Evolutionary conservation across 2,888 invertebrate genomes (phyloP), one percentile per base, ranked within the genome.

Genomic region (Cantharis flavilabris): DNA sequence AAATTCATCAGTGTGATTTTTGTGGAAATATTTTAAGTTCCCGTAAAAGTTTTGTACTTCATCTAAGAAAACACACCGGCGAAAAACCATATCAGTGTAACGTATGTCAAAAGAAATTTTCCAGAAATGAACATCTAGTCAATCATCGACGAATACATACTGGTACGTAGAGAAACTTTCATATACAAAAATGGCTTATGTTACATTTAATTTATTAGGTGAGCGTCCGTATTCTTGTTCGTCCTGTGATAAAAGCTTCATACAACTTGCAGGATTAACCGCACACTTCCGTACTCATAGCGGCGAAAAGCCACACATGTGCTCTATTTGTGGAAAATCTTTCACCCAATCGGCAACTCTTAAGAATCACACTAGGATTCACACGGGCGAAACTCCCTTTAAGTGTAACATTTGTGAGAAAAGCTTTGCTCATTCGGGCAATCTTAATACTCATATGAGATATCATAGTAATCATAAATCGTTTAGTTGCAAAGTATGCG

Each of bases 381-480:
- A 86, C 70, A 84, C 85, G 26, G 84, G 84, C 5, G 85, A 85
- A 75, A 81, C 81, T 18, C 85, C 84, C 0, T 84, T 77, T 76
- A 78, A 80, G 3, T 85, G 85, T 70, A 75, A 81, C 69, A 33
- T 82, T 7, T 85, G 85, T 69, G 80, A 80, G 49, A 80, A 73
- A 14, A 83, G 82, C 0, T 86, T 86, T 76, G 81, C 83, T 9
- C 84, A 84, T 78, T 82, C 83, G 0, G 85, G 86, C 4, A 86
- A 86, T 78, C 73, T 86, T 3, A 84, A 84, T 64, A 85, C 82
- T 30, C 86, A 86, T 69, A 84, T 83, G 80, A 77, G 85, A 62
- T 86, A 86, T 70, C 87, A 87, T 72, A 80, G 77, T 4, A 85
- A 86, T 20, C 85, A 85, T 73, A 80, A 86, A 4, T 84, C 84